Base-by-base conservation (phyloP, 2,113 vertebrate genomes). In the Oriolus oriolus region DNA sequence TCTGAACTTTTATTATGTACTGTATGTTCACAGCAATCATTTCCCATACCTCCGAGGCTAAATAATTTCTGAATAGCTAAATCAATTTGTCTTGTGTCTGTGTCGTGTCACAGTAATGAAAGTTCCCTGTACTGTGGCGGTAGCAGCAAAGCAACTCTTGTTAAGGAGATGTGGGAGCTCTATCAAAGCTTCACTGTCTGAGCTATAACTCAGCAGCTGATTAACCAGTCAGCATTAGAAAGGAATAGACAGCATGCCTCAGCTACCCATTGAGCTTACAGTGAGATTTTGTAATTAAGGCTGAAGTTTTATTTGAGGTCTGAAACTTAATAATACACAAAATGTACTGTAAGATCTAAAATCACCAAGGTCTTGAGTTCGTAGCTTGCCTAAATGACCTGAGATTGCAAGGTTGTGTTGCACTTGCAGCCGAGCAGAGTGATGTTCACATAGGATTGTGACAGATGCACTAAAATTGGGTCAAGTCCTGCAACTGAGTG, bases 401-500 rank as follows among this genome's bases (percentile, higher is more conserved):
- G 95, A 89, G 96, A 95, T 97, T 96, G 80, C 95, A 84, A 93
- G 93, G 92, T 96, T 94, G 90, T 92, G 75, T 93, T 93, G 84
- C 93, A 73, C 89, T 97, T 94, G 73, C 61, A 96, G 82, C 89
- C 18, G 52, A 93, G 84, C 90, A 22, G 89, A 53, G 80, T 57
- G 90, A 61, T 90, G 92, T 93, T 93, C 69, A 41, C 84, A 93
- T 41, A 21, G 88, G 90, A 89, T 84, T 80, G 88, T 92, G 93
- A 95, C 80, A 95, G 77, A 95, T 95, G 92, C 93, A 92, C 96
- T 96, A 92, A 96, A 97, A 94, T 87, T 82, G 73, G 68, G 90
- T 92, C 85, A 78, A 91, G 95, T 94, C 95, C 95, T 97, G 83
- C 76, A 90, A 22, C 0, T 90, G 86, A 93, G 95, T 97, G 95